These are phyloP conservation scores for Neostethus bicornis DNA, from an alignment of 2,797 vertebrate species.

Conservation along the genomic window DNA sequence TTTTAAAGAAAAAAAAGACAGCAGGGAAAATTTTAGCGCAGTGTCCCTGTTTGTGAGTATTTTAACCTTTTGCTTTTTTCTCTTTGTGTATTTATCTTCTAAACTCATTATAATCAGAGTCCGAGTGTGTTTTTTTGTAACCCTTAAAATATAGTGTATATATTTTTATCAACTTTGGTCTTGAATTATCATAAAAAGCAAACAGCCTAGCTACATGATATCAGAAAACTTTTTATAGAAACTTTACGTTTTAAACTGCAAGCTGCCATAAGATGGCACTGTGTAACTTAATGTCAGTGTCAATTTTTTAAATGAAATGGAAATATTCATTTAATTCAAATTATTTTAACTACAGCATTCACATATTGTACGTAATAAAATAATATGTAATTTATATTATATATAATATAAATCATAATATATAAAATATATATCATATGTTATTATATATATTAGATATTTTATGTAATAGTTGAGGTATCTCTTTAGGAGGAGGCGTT, in stretches of 20 bases:
- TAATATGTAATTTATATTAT: too few species aligned
- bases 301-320: too few species aligned
- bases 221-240: background rate
- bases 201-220: background rate
- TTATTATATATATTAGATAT: too few species aligned
- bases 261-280: conserved; percentile 69
- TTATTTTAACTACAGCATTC: conserved; percentile 36
- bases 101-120: background rate
- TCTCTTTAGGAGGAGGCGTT: too few species aligned
- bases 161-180: background rate
- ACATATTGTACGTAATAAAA: conserved; percentile 33
- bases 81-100: background rate
- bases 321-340: conserved; percentile 14
- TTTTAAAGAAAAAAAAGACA: conserved; percentile 6
- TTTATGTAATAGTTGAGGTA: conserved; percentile 28
- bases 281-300: conserved; percentile 27
- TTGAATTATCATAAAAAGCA: background rate
- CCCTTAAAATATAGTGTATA: too few species aligned
- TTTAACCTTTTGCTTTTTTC: background rate
- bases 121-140: background rate
- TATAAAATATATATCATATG: too few species aligned
- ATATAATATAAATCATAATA: too few species aligned
- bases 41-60: background rate
- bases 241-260: background rate
- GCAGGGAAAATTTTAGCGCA: background rate